A percentile compares a stretch with the other conserved stretches of the same genome.
Evolutionary conservation across 2,113 vertebrate species (phyloP).

Genomic region (Fregata magnificens): DNA sequence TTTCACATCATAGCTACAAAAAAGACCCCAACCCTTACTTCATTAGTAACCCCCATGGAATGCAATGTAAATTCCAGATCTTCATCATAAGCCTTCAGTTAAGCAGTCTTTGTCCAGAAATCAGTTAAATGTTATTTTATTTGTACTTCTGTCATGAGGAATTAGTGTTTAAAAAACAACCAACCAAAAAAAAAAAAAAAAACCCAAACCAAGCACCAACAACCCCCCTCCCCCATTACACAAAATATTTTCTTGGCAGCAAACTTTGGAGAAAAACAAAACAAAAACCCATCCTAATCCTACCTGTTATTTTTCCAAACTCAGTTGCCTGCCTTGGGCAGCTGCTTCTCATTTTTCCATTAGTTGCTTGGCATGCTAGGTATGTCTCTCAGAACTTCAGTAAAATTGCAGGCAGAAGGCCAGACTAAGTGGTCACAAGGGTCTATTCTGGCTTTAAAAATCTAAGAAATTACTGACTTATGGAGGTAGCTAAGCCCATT

Average conservation of each 20-base stretch:
- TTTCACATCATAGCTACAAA: neutral
- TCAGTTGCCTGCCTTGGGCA: neutral
- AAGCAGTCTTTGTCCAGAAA: neutral
- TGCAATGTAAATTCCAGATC: neutral
- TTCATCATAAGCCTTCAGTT: neutral
- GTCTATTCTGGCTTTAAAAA: neutral
- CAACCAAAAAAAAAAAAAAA: neutral
- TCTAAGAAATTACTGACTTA: neutral
- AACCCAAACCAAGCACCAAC: neutral
- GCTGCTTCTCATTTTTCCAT: neutral
- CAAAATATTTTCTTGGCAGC: neutral
- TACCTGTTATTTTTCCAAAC: neutral
- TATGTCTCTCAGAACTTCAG: neutral
- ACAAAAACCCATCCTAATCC: fast-evolving
- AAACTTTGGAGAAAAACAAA: neutral
- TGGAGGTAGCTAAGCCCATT: conserved; percentile 1
- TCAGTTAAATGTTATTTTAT: neutral
- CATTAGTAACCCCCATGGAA: neutral
- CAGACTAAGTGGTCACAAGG: conserved; percentile 15
- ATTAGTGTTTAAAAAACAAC: neutral
- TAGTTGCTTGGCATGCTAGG: neutral
- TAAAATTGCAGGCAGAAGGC: neutral
- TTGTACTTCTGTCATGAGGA: neutral
- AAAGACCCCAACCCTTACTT: neutral
- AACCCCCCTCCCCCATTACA: fast-evolving